Evolutionary conservation across 2,888 invertebrate species (phyloP).

Genomic region (Rhabditoides inermis): DNA sequence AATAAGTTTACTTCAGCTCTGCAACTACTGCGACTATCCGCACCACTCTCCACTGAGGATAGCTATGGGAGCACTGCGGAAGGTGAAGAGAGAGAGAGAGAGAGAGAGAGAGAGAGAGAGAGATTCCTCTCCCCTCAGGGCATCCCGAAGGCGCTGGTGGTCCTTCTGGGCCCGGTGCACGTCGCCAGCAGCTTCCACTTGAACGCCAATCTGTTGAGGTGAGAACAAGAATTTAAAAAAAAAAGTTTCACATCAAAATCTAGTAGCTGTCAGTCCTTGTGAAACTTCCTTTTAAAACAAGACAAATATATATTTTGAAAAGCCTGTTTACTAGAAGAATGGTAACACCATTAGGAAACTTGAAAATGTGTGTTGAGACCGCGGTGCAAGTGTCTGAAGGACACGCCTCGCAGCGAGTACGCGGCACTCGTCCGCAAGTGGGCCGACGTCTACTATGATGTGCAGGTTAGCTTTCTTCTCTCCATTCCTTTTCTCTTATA

Average conservation of each 20-base stretch:
- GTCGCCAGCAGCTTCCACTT: conserved; percentile 40
- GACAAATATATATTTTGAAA: too few species aligned
- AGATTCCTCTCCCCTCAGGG: too few species aligned
- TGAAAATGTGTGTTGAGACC: conserved; percentile 17
- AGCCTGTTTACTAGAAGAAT: neutral
- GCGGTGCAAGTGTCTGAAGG: conserved; percentile 35
- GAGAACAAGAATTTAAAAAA: neutral
- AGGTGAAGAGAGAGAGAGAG: too few species aligned
- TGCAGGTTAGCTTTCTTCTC: conserved; percentile 24
- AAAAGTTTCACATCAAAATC: conserved; percentile 1
- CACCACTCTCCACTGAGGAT: conserved; percentile 25
- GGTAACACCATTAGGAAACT: neutral
- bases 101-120: too few species aligned
- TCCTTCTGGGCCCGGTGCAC: conserved; percentile 46
- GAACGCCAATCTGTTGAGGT: conserved; percentile 44
- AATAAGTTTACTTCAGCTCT: conserved; percentile 18
- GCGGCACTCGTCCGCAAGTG: conserved; percentile 31
- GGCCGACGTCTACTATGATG: conserved; percentile 29
- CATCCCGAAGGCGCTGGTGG: conserved; percentile 34
- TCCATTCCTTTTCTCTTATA: too few species aligned
- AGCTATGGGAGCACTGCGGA: conserved; percentile 31
- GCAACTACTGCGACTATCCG: conserved; percentile 37
- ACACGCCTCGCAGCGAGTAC: conserved; percentile 32
- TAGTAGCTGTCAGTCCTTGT: neutral
- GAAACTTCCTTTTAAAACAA: neutral